phyloP scores from a whole-genome alignment of 2,888 invertebrate genomes.

The Eulithis prunata region DNA sequence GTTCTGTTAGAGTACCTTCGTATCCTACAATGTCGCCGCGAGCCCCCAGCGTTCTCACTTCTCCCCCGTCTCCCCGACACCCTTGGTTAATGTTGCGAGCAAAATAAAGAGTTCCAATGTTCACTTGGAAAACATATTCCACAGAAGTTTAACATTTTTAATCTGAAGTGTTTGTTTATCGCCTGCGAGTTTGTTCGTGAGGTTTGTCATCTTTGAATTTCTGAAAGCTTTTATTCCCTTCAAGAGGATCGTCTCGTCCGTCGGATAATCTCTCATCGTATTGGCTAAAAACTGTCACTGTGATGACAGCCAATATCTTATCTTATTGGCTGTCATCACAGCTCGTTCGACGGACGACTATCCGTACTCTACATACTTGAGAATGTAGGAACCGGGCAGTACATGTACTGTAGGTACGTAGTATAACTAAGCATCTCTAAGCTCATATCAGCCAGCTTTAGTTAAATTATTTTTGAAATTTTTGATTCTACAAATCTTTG shows the following conservation, averaged over 20 bases:
- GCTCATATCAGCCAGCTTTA: no score
- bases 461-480: neutral
- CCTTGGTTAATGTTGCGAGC: constrained; percentile 21
- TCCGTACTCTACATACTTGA: no score
- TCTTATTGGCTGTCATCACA: no score
- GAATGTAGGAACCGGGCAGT: no score
- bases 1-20: constrained; percentile 8
- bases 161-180: neutral
- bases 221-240: no score
- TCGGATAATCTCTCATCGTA: no score
- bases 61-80: constrained; percentile 28
- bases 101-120: constrained; percentile 23
- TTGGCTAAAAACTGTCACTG: no score
- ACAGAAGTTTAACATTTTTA: neutral
- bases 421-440: no score
- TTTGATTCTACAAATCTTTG: neutral
- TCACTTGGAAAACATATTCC: neutral
- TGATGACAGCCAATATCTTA: no score
- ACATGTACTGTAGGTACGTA: no score
- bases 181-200: neutral
- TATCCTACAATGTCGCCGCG: constrained; percentile 5
- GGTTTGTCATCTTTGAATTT: neutral
- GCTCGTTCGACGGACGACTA: no score
- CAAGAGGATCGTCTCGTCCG: no score
- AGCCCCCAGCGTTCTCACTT: constrained; percentile 32